Evolutionary conservation across 2,888 invertebrate species (phyloP), one percentile per base, ranked within the genome.

Genomic region (Carabus problematicus): DNA sequence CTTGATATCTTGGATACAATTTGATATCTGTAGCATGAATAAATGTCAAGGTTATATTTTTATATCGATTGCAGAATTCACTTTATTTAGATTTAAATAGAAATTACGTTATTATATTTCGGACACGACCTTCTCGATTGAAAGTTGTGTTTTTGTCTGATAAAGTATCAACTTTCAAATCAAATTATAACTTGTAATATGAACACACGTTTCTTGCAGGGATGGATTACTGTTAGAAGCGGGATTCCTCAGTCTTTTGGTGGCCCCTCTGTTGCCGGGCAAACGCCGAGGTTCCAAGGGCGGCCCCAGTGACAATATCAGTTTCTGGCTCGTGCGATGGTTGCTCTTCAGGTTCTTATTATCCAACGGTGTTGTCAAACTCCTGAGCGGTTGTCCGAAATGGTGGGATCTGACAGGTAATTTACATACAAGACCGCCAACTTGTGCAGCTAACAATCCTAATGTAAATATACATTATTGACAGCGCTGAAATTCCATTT

Each of bases 371-470:
- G 83, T 91, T 14, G 87, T 89, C 0, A 93, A 93, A 79, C 82
- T 93, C 45, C 85, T 87, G 45, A 89, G 89, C 77, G 86, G 87
- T 18, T 91, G 91, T 76, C 90, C 91, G 0, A 85, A 88, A 42
- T 93, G 92, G 92, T 93, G 92, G 92, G 87, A 86, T 72, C 84
- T 93, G 45, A 87, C 88, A 76, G 91, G 91, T 91, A 82, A 74
- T 74, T 52, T 8, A 52, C 19, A 52, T 52, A 47, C 1, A 8
- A 12, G 11, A 47, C 47, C 18, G 3, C 40, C n/a, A 61, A 58
- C 70, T 64, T 64, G 7, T 49, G 47, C n/a, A n/a, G n/a, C n/a
- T n/a, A n/a, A n/a, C n/a, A n/a, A n/a, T n/a, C n/a, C n/a, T n/a
- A n/a, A n/a, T 8, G 39, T 63, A 62, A 54, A 41, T 59, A 12